Evolutionary conservation across 2,888 invertebrate genomes (phyloP).

Genomic region (Spatulosminthurus flaviceps): DNA sequence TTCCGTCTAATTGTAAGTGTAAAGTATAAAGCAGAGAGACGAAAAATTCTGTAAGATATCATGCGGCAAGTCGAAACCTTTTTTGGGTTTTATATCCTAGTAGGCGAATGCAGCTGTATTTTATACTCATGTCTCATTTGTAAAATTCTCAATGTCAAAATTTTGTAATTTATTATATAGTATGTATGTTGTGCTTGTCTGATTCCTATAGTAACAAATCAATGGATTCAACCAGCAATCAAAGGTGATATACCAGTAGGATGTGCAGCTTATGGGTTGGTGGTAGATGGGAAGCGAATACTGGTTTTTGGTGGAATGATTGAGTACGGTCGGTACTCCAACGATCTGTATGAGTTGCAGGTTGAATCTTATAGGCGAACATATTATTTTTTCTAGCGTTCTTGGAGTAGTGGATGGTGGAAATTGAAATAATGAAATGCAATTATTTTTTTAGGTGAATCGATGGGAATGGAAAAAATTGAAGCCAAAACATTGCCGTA

Average conservation of each 20-base stretch:
- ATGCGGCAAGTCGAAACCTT: no score
- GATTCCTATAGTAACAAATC: conserved; percentile 82
- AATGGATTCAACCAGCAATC: conserved; percentile 99
- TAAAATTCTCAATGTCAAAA: no score
- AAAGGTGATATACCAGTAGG: conserved; percentile 98
- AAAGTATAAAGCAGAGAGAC: no score
- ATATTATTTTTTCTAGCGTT: no score
- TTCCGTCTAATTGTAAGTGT: no score
- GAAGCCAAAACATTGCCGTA: conserved; percentile 87
- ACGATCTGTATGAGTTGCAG: conserved; percentile 95
- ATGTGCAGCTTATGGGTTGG: conserved; percentile 98
- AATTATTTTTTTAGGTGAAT: conserved; percentile 72
- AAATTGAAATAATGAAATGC: background rate
- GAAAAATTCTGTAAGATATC: no score
- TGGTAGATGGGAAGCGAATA: conserved; percentile 94
- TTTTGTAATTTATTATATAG: no score
- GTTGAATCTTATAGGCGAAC: conserved; percentile 64
- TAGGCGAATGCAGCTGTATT: no score
- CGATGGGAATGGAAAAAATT: conserved; percentile 98
- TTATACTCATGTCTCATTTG: no score
- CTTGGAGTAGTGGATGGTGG: no score
- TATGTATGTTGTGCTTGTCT: no score
- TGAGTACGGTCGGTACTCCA: conserved; percentile 99
- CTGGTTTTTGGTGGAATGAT: conserved; percentile 99
- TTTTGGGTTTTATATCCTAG: no score